Percentiles rank a stretch among this genome's conserved stretches.
Conservation (phyloP, 2,888 invertebrate genomes). For the Shargacucullia verbasci region DNA sequence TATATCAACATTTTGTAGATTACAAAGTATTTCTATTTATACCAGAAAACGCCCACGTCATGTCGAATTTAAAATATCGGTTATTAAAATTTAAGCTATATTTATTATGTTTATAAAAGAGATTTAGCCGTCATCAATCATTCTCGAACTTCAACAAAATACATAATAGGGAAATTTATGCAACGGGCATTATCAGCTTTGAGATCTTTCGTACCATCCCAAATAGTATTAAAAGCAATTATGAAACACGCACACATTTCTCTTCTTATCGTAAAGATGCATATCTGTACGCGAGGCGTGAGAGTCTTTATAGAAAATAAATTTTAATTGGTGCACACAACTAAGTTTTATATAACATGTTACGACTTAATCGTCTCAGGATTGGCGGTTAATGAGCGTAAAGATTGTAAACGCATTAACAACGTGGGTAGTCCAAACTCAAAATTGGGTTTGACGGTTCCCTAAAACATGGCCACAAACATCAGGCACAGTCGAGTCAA, state of each 20-base stretch:
- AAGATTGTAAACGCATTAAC: slow-evolving; percentile 82
- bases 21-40: slow-evolving; percentile 35
- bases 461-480: slow-evolving; percentile 45
- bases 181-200: slow-evolving; percentile 61
- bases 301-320: slow-evolving; percentile 77
- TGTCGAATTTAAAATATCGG: slow-evolving; percentile 39
- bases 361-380: slow-evolving; percentile 83
- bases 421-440: slow-evolving; percentile 76
- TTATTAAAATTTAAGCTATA: slow-evolving; percentile 50
- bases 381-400: slow-evolving; percentile 86
- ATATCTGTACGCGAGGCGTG: slow-evolving; percentile 76
- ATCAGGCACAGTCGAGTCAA: slow-evolving; percentile 52
- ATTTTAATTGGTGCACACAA: slow-evolving; percentile 83
- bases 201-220: slow-evolving; percentile 64
- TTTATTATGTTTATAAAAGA: slow-evolving; percentile 55
- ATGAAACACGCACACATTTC: slow-evolving; percentile 74
- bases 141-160: slow-evolving; percentile 64
- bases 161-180: slow-evolving; percentile 70
- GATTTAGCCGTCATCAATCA: slow-evolving; percentile 71
- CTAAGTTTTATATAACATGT: slow-evolving; percentile 79
- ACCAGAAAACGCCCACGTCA: slow-evolving; percentile 35
- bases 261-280: slow-evolving; percentile 76
- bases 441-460: slow-evolving; percentile 54
- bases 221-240: slow-evolving; percentile 78
- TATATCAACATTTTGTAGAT: slow-evolving; percentile 22